phyloP scores from a whole-genome alignment of 2,797 vertebrate species.

The Limosa lapponica region DNA sequence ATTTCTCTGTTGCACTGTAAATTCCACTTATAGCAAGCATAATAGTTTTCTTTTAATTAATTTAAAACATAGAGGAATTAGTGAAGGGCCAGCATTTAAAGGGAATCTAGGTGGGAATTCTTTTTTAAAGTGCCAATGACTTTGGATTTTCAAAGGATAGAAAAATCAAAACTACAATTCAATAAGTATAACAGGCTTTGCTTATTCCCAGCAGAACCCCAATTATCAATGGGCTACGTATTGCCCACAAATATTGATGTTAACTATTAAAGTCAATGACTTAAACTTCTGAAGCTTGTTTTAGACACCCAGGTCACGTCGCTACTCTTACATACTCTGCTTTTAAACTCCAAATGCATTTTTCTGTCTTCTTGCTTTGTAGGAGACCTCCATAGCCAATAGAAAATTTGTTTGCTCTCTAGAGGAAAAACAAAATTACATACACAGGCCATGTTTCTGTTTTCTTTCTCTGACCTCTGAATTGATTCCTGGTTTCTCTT shows the following conservation, averaged over 20 bases:
- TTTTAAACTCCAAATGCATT: not conserved
- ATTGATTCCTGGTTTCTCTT: not conserved
- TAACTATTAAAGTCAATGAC: not conserved
- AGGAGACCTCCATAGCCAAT: not conserved
- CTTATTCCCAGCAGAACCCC: not conserved
- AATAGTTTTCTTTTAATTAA: not conserved
- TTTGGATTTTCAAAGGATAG: not conserved
- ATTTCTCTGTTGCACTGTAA: not conserved
- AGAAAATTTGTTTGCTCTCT: not conserved
- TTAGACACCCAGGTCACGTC: not conserved
- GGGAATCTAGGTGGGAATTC: not conserved
- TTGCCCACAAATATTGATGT: not conserved
- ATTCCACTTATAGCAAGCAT: not conserved
- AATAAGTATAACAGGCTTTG: not conserved
- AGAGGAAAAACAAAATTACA: not conserved
- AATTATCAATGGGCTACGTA: rapidly evolving
- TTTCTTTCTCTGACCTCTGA: not conserved
- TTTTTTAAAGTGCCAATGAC: not conserved
- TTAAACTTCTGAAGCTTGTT: not conserved
- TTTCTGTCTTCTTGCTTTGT: not conserved
- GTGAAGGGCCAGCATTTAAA: not conserved
- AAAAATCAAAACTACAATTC: not conserved
- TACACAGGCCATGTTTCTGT: not conserved
- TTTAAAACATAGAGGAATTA: not conserved
- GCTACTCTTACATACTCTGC: not conserved